Evolutionary conservation across 1,140 invertebrate genomes (phyloP).

Genomic region (Pseudomyrmex cubaensis): DNA sequence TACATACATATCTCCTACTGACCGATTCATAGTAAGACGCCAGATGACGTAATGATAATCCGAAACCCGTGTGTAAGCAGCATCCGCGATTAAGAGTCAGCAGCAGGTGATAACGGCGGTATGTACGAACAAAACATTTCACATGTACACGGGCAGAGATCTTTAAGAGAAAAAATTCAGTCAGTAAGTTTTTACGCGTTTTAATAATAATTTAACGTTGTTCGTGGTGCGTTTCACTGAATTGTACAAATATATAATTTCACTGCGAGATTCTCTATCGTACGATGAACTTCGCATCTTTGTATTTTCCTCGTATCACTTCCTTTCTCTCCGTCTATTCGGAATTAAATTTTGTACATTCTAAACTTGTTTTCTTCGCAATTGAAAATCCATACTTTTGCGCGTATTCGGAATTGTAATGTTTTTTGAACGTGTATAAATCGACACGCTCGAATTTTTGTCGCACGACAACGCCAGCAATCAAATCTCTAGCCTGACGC

Average conservation of each 20-base stretch:
- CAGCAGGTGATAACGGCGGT: slow-evolving; percentile 59
- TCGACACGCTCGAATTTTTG: too few relatives aligned
- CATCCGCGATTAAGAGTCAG: slow-evolving; percentile 49
- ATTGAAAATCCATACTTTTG: slow-evolving; percentile 1
- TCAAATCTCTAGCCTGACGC: too few relatives aligned
- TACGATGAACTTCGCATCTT: not conserved
- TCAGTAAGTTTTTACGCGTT: too few relatives aligned
- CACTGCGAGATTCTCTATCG: not conserved
- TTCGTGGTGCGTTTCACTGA: slow-evolving; percentile 43
- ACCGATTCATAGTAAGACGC: slow-evolving; percentile 60
- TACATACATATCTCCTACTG: not conserved
- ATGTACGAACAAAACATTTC: not conserved
- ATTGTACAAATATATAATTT: slow-evolving; percentile 70
- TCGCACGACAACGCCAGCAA: too few relatives aligned
- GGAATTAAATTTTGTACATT: slow-evolving; percentile 45
- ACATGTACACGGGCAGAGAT: not conserved
- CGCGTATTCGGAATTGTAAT: slow-evolving; percentile 2
- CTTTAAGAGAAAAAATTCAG: not conserved
- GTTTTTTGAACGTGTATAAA: too few relatives aligned
- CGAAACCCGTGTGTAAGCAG: not conserved
- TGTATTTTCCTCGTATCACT: not conserved
- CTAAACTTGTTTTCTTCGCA: not conserved
- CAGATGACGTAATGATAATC: slow-evolving; percentile 68
- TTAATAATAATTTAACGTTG: not conserved
- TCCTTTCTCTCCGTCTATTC: slow-evolving; percentile 34